Evolutionary conservation across 1,140 invertebrate species (phyloP).

Genomic region (Drosophila virilis): DNA sequence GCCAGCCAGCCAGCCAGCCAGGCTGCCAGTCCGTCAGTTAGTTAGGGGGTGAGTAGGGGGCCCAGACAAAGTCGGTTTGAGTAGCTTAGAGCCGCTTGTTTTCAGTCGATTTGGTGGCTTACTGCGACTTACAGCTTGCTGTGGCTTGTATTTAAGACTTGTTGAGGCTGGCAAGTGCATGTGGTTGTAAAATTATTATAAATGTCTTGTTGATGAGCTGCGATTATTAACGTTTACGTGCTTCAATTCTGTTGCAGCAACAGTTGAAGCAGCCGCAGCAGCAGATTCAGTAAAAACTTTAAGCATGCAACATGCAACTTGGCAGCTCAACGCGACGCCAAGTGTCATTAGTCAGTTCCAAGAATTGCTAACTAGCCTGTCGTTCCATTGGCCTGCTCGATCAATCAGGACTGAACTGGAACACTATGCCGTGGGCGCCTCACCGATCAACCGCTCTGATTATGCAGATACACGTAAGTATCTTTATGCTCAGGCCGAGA

Average conservation of each 20-base stretch:
- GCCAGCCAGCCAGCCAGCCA: background rate
- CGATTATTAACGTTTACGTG: constrained; percentile 80
- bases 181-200: constrained; percentile 78
- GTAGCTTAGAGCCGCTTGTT: constrained; percentile 39
- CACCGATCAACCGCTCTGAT: constrained; percentile 70
- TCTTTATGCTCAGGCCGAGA: constrained; percentile 18
- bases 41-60: background rate
- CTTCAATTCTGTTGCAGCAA: constrained; percentile 55
- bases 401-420: constrained; percentile 69
- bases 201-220: constrained; percentile 79
- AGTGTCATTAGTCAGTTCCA: constrained; percentile 78
- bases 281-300: constrained; percentile 7
- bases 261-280: constrained; percentile 6
- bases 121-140: constrained; percentile 34
- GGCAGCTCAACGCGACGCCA: constrained; percentile 46
- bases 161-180: constrained; percentile 28
- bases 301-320: constrained; percentile 58
- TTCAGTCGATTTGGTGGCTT: constrained; percentile 55
- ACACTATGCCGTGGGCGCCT: constrained; percentile 64
- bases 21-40: too few relatives aligned
- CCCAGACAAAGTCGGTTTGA: constrained; percentile 16
- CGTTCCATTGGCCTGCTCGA: constrained; percentile 50
- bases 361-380: constrained; percentile 71
- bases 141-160: constrained; percentile 14
- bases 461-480: constrained; percentile 45